phyloP scores from a whole-genome alignment of 2,888 invertebrate genomes.

The Drosophila prostipennis region DNA sequence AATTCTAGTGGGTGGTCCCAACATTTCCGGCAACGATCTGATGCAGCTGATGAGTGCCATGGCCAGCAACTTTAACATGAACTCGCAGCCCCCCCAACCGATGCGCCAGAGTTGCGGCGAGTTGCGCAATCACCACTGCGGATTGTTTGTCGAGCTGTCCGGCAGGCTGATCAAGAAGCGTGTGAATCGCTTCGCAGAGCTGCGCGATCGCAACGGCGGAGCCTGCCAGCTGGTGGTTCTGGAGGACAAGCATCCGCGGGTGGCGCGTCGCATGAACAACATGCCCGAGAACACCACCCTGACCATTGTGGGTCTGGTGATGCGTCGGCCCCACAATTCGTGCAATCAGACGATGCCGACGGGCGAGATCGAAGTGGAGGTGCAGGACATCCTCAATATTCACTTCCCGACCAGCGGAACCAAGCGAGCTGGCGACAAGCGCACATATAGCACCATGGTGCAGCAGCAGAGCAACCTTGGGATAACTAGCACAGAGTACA shows the following conservation, averaged over 20 bases:
- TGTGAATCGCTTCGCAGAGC: slow-evolving; percentile 86
- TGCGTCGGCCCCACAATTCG: slow-evolving; percentile 80
- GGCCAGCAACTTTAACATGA: slow-evolving; percentile 82
- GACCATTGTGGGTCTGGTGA: slow-evolving; percentile 83
- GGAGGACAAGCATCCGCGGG: slow-evolving; percentile 83
- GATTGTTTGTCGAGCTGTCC: slow-evolving; percentile 86
- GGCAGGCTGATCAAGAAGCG: slow-evolving; percentile 88
- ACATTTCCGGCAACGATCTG: slow-evolving; percentile 73
- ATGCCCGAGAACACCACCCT: slow-evolving; percentile 84
- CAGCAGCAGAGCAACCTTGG: slow-evolving; percentile 73
- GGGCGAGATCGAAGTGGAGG: slow-evolving; percentile 84
- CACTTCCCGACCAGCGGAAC: slow-evolving; percentile 68
- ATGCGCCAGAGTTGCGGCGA: slow-evolving; percentile 86
- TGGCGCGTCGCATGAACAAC: slow-evolving; percentile 83
- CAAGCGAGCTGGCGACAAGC: slow-evolving; percentile 80
- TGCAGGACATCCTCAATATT: slow-evolving; percentile 82
- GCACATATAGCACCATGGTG: slow-evolving; percentile 82
- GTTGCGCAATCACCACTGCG: slow-evolving; percentile 85
- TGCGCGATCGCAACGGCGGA: slow-evolving; percentile 88
- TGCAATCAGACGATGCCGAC: slow-evolving; percentile 84
- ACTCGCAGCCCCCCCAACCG: slow-evolving; percentile 83
- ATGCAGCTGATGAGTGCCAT: slow-evolving; percentile 81
- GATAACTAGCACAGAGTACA: slow-evolving; percentile 84
- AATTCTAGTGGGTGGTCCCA: slow-evolving; percentile 59
- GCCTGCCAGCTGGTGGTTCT: slow-evolving; percentile 86